Evolutionary conservation across 2,888 invertebrate species (phyloP), one percentile per base, ranked within the genome.

Genomic region (Philhelius pedissequus): DNA sequence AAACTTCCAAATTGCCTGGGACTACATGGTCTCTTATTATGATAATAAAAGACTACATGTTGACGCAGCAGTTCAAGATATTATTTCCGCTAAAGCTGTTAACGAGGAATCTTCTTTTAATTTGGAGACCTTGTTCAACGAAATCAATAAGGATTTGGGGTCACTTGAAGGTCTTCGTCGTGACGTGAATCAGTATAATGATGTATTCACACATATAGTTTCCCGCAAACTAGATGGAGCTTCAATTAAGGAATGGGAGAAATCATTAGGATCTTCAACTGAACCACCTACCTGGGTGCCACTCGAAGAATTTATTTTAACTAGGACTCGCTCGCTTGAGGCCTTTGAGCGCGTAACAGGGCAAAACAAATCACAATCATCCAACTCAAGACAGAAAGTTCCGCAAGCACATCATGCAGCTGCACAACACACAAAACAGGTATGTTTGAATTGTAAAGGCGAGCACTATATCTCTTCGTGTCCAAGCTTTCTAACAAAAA

Each of bases 61-160:
- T n/a, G n/a, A n/a, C n/a, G n/a, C n/a, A n/a, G n/a, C n/a, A n/a
- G n/a, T n/a, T n/a, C n/a, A n/a, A n/a, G n/a, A n/a, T n/a, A n/a
- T n/a, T n/a, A n/a, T n/a, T 30, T 43, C 70, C 4, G 32, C 70
- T 11, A 56, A 70, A 70, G 13, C 69, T 58, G 60, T 40, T 22
- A 58, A 9, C 35, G 25, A 32, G 13, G 60, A 73, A 62, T 73
- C 71, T 50, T 62, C 71, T 38, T 32, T 50, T 20, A 40, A 60
- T 52, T 15, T 71, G 18, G 40, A 73, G 20, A 27, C 18, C n/a
- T 25, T 74, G 54, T 45, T 30, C 20, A 73, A 73, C 30, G 38
- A 62, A 15, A 73, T 52, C 30, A 64, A 54, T 20, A 25, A 73
- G 8, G 30, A 5, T 30, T 30, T 30, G 30, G 32, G 70, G 2